Percentiles rank a stretch among this genome's conserved stretches.
These are phyloP conservation scores for Myopa tessellatipennis DNA, from an alignment of 2,888 invertebrate genomes.

Conservation along the genomic window DNA sequence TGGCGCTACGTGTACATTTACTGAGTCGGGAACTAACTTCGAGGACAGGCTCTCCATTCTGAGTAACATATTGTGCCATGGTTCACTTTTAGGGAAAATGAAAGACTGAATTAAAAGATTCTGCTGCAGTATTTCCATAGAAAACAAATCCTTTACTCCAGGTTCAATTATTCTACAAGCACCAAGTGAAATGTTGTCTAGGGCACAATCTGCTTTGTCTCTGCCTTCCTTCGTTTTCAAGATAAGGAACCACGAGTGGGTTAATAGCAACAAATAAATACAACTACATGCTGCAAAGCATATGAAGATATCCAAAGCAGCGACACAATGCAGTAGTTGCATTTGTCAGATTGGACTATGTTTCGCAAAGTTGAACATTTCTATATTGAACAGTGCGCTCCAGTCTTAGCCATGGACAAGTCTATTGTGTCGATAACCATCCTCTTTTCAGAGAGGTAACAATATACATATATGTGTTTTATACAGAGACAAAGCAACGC, in stretches of 20 bases:
- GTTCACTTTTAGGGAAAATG: not conserved
- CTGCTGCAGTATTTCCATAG: not conserved
- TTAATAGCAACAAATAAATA: slow-evolving; percentile 69
- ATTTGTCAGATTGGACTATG: slow-evolving; percentile 61
- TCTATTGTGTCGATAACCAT: slow-evolving; percentile 45
- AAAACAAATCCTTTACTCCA: slow-evolving; percentile 1
- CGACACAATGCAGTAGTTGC: slow-evolving; percentile 66
- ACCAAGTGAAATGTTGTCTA: not conserved
- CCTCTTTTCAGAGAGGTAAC: slow-evolving; percentile 24
- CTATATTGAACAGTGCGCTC: slow-evolving; percentile 1
- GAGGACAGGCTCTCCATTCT: not conserved
- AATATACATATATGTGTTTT: not conserved
- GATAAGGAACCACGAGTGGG: slow-evolving; percentile 47
- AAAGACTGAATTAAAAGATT: slow-evolving; percentile 4
- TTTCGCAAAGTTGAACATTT: slow-evolving; percentile 39
- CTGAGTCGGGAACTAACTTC: not conserved
- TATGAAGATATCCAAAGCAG: slow-evolving; percentile 68
- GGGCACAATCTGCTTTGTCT: slow-evolving; percentile 3
- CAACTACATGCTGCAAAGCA: slow-evolving; percentile 62
- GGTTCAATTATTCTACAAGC: slow-evolving; percentile 25
- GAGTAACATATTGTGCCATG: not conserved
- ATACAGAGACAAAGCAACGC: too few species aligned
- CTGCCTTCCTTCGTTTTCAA: slow-evolving; percentile 16
- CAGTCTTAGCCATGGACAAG: slow-evolving; percentile 35
- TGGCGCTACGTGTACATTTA: slow-evolving; percentile 12